Evolutionary conservation across 2,113 vertebrate species (phyloP), one percentile per base, ranked within the genome.

Genomic region (Hystrix cristata): DNA sequence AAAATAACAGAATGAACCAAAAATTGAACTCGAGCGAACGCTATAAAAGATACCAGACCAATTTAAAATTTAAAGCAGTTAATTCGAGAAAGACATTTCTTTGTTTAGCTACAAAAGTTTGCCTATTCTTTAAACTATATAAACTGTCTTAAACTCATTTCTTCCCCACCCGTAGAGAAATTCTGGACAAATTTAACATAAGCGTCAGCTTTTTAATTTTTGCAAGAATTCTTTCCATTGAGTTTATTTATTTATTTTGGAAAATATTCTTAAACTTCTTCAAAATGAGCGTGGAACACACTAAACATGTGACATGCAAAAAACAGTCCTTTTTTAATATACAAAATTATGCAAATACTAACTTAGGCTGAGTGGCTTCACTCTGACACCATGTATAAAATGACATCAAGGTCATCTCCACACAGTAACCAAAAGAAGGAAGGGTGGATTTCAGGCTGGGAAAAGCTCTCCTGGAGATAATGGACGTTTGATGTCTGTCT

Each of bases 401-500:
- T 69, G 88, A 48, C n/a, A 95, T 89, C 46, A 18, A 1, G 80
- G 93, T 97, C 88, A 21, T 95, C 81, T 87, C 64, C 87, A 23
- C n/a, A 94, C 80, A 83, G 48, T 87, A 95, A 89, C 59, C 15
- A 6, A 86, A 97, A 64, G 92, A 90, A 81, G 87, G 9, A 62
- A 90, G 72, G 95, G 93, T 19, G 0, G 14, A 57, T 72, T 93
- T 97, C 60, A 96, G 64, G 29, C 84, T 53, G 55, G 53, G 78
- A 96, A 90, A 90, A 97, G 29, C 76, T 88, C 83, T 78, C 95
- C 90, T 94, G 71, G 81, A 96, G 38, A 43, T 97, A 97, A 97
- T 90, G 96, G 96, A 95, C 96, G 89, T 98, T 98, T 97, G 98
- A 98, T 98, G 98, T 97, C 98, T 98, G 98, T 94, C 97, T 98